Evolutionary conservation across 2,888 invertebrate species (phyloP).

Genomic region (Sthenelais limicola): DNA sequence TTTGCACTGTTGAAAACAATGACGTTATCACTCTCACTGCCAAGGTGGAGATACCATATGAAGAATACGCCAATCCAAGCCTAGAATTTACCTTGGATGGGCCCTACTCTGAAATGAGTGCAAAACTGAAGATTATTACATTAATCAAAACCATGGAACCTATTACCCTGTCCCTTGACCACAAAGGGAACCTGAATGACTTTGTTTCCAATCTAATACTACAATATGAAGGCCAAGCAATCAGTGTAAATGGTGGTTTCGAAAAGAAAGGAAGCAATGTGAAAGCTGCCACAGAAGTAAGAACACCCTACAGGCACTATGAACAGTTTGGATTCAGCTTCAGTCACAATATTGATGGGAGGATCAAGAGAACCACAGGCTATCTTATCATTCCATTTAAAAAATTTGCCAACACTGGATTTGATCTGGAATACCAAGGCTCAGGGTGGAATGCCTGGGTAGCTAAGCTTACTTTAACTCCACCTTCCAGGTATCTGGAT

Average conservation of each 20-base stretch:
- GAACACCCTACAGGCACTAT: conserved; percentile 14
- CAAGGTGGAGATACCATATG: conserved; percentile 1
- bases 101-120: not conserved
- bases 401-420: conserved; percentile 7
- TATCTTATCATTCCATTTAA: conserved; percentile 11
- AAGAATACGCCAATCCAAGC: conserved; percentile 5
- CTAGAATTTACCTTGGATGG: not conserved
- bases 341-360: conserved; percentile 19
- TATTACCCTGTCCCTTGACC: not conserved
- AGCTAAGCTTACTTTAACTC: conserved; percentile 49
- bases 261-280: not conserved
- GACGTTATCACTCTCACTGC: not conserved
- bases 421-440: no score
- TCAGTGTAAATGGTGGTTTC: conserved; percentile 22
- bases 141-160: conserved; percentile 1
- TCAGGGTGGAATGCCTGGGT: no score
- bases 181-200: not conserved
- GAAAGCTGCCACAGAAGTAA: conserved; percentile 7
- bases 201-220: not conserved
- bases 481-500: conserved; percentile 59
- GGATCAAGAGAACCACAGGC: not conserved
- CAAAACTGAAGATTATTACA: not conserved
- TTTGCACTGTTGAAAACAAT: not conserved
- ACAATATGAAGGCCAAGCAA: conserved; percentile 11
- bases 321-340: conserved; percentile 20